phyloP scores from a whole-genome alignment of 2,888 invertebrate genomes.

The Melieria omissa region DNA sequence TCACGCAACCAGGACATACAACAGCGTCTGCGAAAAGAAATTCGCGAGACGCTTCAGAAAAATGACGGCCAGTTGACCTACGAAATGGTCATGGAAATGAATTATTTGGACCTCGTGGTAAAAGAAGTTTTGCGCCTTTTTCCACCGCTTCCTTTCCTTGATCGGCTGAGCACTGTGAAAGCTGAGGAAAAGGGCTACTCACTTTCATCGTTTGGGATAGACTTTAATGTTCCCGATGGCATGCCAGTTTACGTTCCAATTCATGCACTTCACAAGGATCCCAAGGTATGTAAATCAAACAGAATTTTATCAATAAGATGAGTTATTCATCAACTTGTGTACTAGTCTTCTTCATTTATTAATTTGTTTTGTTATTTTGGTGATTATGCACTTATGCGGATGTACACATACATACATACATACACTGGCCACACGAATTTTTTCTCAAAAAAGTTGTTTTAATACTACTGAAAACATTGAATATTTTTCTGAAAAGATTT shows the following conservation, averaged over 20 bases:
- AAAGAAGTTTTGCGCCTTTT: slow-evolving; percentile 54
- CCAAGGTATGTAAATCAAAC: slow-evolving; percentile 44
- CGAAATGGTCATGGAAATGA: slow-evolving; percentile 42
- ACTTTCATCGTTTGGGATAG: slow-evolving; percentile 44
- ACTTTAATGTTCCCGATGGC: slow-evolving; percentile 49
- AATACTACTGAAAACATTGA: no score
- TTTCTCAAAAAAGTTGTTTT: no score
- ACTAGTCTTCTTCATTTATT: not conserved
- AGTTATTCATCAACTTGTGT: not conserved
- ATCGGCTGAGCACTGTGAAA: slow-evolving; percentile 51
- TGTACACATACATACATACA: no score
- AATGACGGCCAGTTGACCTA: slow-evolving; percentile 44
- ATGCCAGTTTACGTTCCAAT: slow-evolving; percentile 55
- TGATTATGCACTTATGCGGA: no score
- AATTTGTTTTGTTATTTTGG: not conserved
- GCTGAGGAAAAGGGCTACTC: slow-evolving; percentile 45
- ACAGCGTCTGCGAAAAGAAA: slow-evolving; percentile 63
- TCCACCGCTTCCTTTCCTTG: slow-evolving; percentile 54
- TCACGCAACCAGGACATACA: slow-evolving; percentile 63
- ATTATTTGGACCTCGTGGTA: slow-evolving; percentile 48
- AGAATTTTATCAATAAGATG: not conserved
- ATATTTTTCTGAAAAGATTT: no score
- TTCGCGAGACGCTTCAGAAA: slow-evolving; percentile 48
- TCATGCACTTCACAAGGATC: slow-evolving; percentile 53
- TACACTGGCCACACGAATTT: no score